Conservation (phyloP, 2,888 invertebrate species). For the Spodoptera littoralis region DNA sequence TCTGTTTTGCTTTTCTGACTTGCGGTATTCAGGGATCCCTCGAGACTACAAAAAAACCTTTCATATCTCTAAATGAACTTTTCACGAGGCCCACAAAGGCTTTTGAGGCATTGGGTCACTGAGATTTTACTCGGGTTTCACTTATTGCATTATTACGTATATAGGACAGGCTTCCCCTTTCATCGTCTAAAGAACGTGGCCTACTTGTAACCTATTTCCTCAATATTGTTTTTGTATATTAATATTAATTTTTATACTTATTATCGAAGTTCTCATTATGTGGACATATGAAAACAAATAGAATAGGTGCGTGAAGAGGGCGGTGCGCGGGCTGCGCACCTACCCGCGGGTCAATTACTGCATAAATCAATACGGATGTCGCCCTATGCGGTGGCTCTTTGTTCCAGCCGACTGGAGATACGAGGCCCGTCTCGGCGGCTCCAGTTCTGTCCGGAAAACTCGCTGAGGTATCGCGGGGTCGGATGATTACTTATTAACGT, state of each 20-base stretch:
- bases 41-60: slow-evolving; percentile 66
- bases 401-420: slow-evolving; percentile 84
- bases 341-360: slow-evolving; percentile 84
- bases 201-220: slow-evolving; percentile 1
- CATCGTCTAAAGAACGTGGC: slow-evolving; percentile 25
- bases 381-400: slow-evolving; percentile 83
- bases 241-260: slow-evolving; percentile 4
- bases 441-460: slow-evolving; percentile 86
- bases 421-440: slow-evolving; percentile 84
- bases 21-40: slow-evolving; percentile 62
- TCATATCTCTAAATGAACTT: slow-evolving; percentile 72
- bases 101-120: slow-evolving; percentile 72
- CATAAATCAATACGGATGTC: slow-evolving; percentile 86
- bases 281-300: slow-evolving; percentile 71
- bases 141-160: slow-evolving; percentile 33
- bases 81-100: slow-evolving; percentile 65
- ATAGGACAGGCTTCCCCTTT: slow-evolving; percentile 37
- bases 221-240: slow-evolving; percentile 6
- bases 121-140: slow-evolving; percentile 50
- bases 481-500: slow-evolving; percentile 89
- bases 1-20: slow-evolving; percentile 65
- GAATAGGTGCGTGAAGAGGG: slow-evolving; percentile 74
- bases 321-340: slow-evolving; percentile 78
- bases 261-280: slow-evolving; percentile 48
- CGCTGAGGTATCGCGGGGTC: slow-evolving; percentile 87